These are phyloP conservation scores for Amblyteles armatorius DNA, from an alignment of 2,888 invertebrate species.

Conservation along the genomic window DNA sequence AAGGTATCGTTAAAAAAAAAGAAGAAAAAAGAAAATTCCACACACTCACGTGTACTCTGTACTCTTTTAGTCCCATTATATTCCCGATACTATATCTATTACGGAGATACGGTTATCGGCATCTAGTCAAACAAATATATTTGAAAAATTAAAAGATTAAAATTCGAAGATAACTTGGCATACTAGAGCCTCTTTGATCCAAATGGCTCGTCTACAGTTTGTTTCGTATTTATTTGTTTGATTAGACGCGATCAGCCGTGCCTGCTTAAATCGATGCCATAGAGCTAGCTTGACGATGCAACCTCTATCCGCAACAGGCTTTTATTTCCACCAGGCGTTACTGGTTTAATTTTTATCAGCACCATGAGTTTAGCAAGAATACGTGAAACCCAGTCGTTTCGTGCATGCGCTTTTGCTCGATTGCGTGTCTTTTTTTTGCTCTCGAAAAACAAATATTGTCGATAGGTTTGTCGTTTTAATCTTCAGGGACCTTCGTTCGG, in stretches of 20 bases:
- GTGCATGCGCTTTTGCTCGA: slow-evolving; percentile 60
- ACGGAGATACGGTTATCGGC: slow-evolving; percentile 6
- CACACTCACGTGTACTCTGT: slow-evolving; percentile 66
- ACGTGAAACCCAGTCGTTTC: slow-evolving; percentile 22
- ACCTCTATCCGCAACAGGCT: slow-evolving; percentile 56
- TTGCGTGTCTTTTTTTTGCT: slow-evolving; percentile 5
- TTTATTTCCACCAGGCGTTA: slow-evolving; percentile 57
- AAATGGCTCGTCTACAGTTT: background rate
- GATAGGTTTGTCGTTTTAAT: background rate
- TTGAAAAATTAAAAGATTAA: background rate
- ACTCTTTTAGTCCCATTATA: slow-evolving; percentile 60
- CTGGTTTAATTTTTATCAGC: slow-evolving; percentile 62
- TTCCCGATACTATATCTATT: slow-evolving; percentile 53
- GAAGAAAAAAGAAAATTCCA: slow-evolving; percentile 43
- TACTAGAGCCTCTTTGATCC: background rate
- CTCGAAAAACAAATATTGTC: background rate
- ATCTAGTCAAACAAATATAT: background rate
- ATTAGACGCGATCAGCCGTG: slow-evolving; percentile 10
- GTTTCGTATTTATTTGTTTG: background rate
- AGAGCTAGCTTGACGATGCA: slow-evolving; percentile 44
- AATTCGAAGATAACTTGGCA: background rate
- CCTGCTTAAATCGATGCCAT: slow-evolving; percentile 17
- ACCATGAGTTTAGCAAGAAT: slow-evolving; percentile 56
- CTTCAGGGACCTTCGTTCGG: slow-evolving; percentile 16
- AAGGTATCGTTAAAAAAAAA: slow-evolving; percentile 67